These are phyloP conservation scores for Pseudococcus viburni DNA, from an alignment of 2,888 invertebrate species.

Conservation along the genomic window DNA sequence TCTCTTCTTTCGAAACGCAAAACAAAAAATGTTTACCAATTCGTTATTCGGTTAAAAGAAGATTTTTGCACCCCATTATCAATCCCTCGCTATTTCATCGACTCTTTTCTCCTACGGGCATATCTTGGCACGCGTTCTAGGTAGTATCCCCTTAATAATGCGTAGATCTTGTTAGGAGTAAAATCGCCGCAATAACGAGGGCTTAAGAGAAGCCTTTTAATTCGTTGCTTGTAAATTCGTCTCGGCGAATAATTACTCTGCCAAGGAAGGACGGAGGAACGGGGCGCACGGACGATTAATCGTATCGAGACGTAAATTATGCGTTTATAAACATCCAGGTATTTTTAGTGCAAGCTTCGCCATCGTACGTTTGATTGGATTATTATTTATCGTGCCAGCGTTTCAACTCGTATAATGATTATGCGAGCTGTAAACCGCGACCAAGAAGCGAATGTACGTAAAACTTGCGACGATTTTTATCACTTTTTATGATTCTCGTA, in stretches of 20 bases:
- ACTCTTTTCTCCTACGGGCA: constrained; percentile 4
- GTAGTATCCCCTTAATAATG: neutral
- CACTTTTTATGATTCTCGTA: neutral
- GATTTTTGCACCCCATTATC: constrained; percentile 47
- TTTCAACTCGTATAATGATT: no score
- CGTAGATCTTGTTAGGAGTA: constrained; percentile 11
- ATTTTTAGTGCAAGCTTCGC: neutral
- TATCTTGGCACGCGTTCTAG: constrained; percentile 28
- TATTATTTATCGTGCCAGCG: no score
- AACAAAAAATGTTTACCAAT: constrained; percentile 50
- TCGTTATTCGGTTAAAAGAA: constrained; percentile 54
- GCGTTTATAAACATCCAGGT: neutral
- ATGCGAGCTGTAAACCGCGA: no score
- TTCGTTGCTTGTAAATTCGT: constrained; percentile 6
- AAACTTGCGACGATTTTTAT: no score
- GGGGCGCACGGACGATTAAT: neutral
- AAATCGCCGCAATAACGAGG: constrained; percentile 49
- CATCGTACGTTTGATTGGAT: no score
- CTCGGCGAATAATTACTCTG: constrained; percentile 14
- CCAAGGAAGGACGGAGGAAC: neutral
- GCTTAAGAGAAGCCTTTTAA: constrained; percentile 25
- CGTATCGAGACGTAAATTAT: constrained; percentile 42
- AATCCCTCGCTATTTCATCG: constrained; percentile 37
- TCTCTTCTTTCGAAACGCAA: neutral
- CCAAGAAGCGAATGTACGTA: no score